Conservation (phyloP, 2,888 invertebrate genomes). For the Ectobius pallidus region DNA sequence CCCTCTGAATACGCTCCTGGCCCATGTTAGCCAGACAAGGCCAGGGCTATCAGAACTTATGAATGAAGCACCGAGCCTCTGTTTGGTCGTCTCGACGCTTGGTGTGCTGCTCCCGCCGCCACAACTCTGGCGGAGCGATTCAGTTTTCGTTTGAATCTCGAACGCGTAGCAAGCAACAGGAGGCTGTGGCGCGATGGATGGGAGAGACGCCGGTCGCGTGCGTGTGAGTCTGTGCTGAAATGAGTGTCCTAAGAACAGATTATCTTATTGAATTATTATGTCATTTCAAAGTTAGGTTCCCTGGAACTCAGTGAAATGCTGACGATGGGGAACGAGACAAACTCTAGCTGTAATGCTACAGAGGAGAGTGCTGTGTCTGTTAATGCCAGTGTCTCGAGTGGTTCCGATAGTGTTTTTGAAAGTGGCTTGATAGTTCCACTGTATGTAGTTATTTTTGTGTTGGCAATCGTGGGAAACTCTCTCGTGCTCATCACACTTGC, state of each 20-base stretch:
- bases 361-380: background rate
- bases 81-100: background rate
- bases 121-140: background rate
- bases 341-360: background rate
- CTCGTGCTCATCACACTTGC: conserved; percentile 79
- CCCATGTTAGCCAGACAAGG: too few species aligned
- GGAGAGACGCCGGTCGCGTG: background rate
- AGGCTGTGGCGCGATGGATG: background rate
- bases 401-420: conserved; percentile 51
- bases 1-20: too few species aligned
- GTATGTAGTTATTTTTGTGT: conserved; percentile 76
- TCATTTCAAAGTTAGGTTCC: background rate
- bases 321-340: background rate
- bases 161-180: background rate
- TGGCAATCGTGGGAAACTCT: conserved; percentile 79
- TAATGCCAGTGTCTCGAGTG: conserved; percentile 14
- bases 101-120: background rate
- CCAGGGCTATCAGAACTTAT: too few species aligned
- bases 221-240: background rate
- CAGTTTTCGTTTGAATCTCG: conserved; percentile 4
- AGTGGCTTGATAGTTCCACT: conserved; percentile 64
- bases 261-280: background rate
- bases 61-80: too few species aligned
- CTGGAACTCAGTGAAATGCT: background rate
- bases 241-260: background rate